phyloP scores from a whole-genome alignment of 2,113 vertebrate species.

The Vireo altiloquus region DNA sequence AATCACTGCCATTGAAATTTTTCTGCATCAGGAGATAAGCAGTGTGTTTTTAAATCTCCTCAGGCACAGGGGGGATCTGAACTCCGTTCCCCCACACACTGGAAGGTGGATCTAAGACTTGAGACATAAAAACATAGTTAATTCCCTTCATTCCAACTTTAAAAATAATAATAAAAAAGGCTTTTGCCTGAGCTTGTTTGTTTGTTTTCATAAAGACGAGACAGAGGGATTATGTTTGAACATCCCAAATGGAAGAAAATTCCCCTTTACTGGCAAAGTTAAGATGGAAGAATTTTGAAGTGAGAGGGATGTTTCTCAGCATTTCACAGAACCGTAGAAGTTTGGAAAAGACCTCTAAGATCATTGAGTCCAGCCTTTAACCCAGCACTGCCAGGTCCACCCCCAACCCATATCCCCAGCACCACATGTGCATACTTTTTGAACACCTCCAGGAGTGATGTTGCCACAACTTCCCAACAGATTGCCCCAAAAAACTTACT shows the following conservation, averaged over 20 bases:
- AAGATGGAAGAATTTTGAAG: not conserved
- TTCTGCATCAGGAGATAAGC: not conserved
- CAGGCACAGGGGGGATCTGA: not conserved
- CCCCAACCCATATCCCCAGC: too few species aligned
- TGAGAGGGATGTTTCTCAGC: not conserved
- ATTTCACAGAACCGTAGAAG: not conserved
- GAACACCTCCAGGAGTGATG: accelerated
- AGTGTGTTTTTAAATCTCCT: not conserved
- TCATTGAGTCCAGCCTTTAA: not conserved
- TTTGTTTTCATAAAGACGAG: not conserved
- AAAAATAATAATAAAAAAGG: not conserved
- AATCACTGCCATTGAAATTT: not conserved
- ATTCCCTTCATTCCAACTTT: not conserved
- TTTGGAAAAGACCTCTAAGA: not conserved
- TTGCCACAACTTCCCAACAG: not conserved
- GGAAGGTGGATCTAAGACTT: not conserved
- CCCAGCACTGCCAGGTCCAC: too few species aligned
- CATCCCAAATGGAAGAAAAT: not conserved
- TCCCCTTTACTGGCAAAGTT: not conserved
- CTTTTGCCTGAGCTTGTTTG: not conserved
- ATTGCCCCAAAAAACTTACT: not conserved
- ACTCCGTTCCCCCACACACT: not conserved
- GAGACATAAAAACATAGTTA: not conserved
- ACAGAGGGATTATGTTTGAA: not conserved
- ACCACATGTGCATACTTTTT: not conserved